Percentiles rank a stretch among this genome's conserved stretches.
Evolutionary conservation across 2,113 vertebrate species (phyloP).

Genomic region (Merops nubicus): DNA sequence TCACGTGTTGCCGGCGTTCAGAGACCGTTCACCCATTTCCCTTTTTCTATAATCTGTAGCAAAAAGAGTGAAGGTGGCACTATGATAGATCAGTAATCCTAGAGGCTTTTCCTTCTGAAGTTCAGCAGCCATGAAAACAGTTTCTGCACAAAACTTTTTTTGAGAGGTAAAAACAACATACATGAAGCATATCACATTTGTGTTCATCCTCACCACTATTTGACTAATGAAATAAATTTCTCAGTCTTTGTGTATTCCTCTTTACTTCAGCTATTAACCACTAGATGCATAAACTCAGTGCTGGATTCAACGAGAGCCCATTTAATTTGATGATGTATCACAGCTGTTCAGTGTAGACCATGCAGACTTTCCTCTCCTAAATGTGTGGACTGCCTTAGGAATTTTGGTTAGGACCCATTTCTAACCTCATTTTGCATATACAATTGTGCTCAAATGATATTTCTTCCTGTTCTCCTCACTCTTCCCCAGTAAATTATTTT

Average conservation of each 20-base stretch:
- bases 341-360: not conserved
- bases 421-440: not conserved
- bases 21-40: not conserved
- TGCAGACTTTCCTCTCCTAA: not conserved
- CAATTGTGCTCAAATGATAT: not conserved
- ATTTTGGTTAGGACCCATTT: not conserved
- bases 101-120: not conserved
- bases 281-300: not conserved
- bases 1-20: accelerated
- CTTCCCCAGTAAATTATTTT: not conserved
- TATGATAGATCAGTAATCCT: not conserved
- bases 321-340: not conserved
- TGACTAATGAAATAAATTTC: not conserved
- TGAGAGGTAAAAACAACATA: not conserved
- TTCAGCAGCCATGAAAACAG: not conserved
- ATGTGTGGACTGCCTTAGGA: not conserved
- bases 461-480: not conserved
- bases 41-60: not conserved
- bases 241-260: not conserved
- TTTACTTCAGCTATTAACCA: not conserved
- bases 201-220: not conserved
- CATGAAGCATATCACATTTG: not conserved
- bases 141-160: not conserved
- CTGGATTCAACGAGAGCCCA: not conserved
- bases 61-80: not conserved